Evolutionary conservation across 2,888 invertebrate genomes (phyloP).

Genomic region (Ptilodon capucinus): DNA sequence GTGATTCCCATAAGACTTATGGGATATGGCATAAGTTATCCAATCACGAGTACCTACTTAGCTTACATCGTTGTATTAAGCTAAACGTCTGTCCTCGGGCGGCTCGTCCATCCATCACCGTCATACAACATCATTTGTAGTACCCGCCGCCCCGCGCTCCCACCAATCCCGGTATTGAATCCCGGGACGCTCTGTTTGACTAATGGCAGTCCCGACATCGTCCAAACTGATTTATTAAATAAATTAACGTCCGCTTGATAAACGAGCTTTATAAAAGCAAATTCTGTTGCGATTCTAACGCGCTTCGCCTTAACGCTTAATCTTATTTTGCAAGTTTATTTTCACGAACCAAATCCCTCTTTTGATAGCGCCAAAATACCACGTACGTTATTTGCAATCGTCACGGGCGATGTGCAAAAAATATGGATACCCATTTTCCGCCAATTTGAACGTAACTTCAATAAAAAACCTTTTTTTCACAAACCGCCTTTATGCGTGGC

Average conservation of each 20-base stretch:
- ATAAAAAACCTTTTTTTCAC: constrained; percentile 37
- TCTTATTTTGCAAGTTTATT: constrained; percentile 33
- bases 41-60: constrained; percentile 33
- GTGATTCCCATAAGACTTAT: constrained; percentile 17
- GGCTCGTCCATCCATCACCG: constrained; percentile 63
- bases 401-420: constrained; percentile 35
- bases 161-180: constrained; percentile 57
- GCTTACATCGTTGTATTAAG: constrained; percentile 44
- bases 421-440: constrained; percentile 45
- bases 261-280: constrained; percentile 61
- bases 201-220: constrained; percentile 62
- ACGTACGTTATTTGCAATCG: constrained; percentile 35
- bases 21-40: too few relatives aligned
- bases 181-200: constrained; percentile 54
- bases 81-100: constrained; percentile 43
- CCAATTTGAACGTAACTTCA: constrained; percentile 48
- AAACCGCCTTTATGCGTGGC: constrained; percentile 31
- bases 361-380: constrained; percentile 33
- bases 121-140: constrained; percentile 68
- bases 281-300: constrained; percentile 43
- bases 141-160: constrained; percentile 41
- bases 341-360: constrained; percentile 39
- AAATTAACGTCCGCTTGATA: constrained; percentile 68
- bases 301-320: constrained; percentile 38
- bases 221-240: constrained; percentile 74